Evolutionary conservation across 2,888 invertebrate species (phyloP).

Genomic region (Drosophila robusta): DNA sequence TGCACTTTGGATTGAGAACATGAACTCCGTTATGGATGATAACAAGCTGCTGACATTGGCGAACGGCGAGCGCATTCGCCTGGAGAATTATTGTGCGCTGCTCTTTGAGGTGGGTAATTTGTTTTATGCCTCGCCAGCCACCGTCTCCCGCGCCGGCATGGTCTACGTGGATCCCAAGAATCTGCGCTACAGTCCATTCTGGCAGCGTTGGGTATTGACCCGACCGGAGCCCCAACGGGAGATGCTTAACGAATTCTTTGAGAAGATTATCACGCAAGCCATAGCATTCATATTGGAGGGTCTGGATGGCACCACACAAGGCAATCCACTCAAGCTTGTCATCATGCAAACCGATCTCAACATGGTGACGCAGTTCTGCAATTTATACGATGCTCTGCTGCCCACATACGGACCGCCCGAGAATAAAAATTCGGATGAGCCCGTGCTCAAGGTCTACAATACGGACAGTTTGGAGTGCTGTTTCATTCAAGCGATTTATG

Average conservation of each 20-base stretch:
- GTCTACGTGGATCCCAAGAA: constrained; percentile 97
- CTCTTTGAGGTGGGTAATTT: constrained; percentile 96
- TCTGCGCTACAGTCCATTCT: constrained; percentile 93
- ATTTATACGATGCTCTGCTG: constrained; percentile 91
- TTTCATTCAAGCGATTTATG: constrained; percentile 91
- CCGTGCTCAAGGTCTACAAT: constrained; percentile 86
- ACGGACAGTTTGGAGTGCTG: constrained; percentile 89
- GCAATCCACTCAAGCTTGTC: constrained; percentile 91
- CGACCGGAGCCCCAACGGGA: constrained; percentile 86
- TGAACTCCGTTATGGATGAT: constrained; percentile 99
- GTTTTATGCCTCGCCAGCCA: constrained; percentile 96
- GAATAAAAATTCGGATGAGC: constrained; percentile 82
- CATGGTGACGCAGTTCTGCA: constrained; percentile 93
- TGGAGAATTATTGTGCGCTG: constrained; percentile 92
- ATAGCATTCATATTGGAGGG: constrained; percentile 91
- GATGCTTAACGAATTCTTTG: constrained; percentile 87
- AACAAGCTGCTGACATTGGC: constrained; percentile 95
- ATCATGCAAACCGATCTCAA: constrained; percentile 94
- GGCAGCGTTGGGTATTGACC: constrained; percentile 92
- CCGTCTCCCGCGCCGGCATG: constrained; percentile 96
- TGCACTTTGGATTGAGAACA: constrained; percentile 97
- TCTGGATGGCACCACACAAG: constrained; percentile 89
- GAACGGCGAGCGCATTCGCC: constrained; percentile 94
- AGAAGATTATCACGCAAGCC: constrained; percentile 90
- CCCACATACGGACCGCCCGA: constrained; percentile 84